Conservation (phyloP, 1,140 invertebrate genomes). For the Orchesella cincta region DNA sequence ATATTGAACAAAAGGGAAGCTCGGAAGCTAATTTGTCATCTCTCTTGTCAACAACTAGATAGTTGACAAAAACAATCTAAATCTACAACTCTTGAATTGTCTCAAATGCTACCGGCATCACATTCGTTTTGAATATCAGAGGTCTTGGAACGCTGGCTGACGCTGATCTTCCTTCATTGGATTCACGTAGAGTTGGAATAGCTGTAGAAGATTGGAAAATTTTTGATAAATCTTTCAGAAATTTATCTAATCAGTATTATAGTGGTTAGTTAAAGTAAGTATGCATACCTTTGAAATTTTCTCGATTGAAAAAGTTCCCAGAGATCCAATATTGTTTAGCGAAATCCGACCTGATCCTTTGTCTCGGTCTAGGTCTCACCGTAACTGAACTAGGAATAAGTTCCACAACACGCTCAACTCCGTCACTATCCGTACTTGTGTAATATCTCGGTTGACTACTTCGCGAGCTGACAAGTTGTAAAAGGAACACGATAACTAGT, state of each 20-base stretch:
- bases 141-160: neutral
- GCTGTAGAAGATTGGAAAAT: neutral
- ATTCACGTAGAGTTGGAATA: neutral
- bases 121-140: neutral
- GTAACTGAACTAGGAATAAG: slow-evolving; percentile 7
- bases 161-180: neutral
- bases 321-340: slow-evolving; percentile 15
- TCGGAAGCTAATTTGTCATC: neutral
- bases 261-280: neutral
- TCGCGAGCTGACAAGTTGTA: neutral
- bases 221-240: no score
- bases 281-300: neutral
- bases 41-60: neutral
- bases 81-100: slow-evolving; percentile 8
- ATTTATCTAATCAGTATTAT: neutral
- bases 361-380: slow-evolving; percentile 11
- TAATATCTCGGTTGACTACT: neutral
- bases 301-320: slow-evolving; percentile 9
- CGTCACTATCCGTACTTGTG: neutral
- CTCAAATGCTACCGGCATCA: neutral
- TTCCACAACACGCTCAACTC: neutral
- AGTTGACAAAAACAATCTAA: neutral
- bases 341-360: slow-evolving; percentile 8
- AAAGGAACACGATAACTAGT: neutral
- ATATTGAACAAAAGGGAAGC: neutral